Conservation (phyloP, 2,113 vertebrate genomes). For the Aythya baeri region DNA sequence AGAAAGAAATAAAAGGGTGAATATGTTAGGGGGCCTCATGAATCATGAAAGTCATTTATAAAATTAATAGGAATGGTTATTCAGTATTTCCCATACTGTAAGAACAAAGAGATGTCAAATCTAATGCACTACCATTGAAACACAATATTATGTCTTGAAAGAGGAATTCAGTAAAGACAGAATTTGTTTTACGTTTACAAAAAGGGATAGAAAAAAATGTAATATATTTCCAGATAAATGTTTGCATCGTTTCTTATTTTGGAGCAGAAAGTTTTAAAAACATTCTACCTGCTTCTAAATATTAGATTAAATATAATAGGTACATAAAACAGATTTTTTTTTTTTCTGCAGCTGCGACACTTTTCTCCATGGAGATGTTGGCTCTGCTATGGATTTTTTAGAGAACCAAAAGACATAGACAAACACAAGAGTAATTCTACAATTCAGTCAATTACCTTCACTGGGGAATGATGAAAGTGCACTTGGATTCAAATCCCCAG, state of each 20-base stretch:
- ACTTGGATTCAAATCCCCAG: neutral
- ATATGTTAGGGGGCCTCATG: neutral
- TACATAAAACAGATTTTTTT: neutral
- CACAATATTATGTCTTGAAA: neutral
- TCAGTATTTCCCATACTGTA: neutral
- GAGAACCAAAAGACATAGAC: neutral
- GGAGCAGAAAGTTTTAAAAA: neutral
- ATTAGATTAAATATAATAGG: neutral
- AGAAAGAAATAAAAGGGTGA: neutral
- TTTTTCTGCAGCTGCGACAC: neutral
- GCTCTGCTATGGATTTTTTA: neutral
- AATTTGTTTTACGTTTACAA: neutral
- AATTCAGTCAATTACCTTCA: neutral
- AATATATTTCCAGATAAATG: neutral
- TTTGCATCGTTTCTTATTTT: neutral
- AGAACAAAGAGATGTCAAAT: neutral
- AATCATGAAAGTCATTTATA: neutral
- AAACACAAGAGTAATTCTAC: neutral
- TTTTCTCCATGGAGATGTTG: neutral
- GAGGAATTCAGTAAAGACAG: fast-evolving
- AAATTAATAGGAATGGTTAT: neutral
- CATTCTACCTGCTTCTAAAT: neutral
- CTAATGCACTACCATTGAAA: neutral
- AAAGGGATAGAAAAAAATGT: neutral
- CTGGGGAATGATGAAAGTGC: neutral